Base-by-base conservation (phyloP, 2,797 vertebrate genomes). In the Poecilia velifera region DNA sequence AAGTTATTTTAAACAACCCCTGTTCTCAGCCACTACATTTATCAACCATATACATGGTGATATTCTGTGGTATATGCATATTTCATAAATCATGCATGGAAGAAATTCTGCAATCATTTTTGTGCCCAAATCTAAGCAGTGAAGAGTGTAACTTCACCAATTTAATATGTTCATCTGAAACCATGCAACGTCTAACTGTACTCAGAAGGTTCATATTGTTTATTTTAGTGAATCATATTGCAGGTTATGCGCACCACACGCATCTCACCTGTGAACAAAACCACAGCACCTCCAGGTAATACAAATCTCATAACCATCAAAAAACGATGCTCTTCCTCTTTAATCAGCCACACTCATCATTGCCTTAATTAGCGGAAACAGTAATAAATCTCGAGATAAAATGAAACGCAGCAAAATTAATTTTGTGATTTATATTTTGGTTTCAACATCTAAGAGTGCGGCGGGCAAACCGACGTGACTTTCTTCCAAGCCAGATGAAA, bases 331-430 rank as follows among this genome's bases (percentile, higher is more conserved):
- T 82, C 77, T 88, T 91, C 87, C 91, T 93, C 90, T 93, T 92
- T 94, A 91, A 94, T 95, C 93, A 91, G 83, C 80, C 72, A 79
- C 73, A 80, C 77, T 87, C 78, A 90, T 90, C 83, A 83, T 77
- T 73, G 80, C 85, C 77, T 89, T 90, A 92, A 88, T 93, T 87
- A 89, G 84, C 85, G 84, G 78, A 92, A 91, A 92, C 80, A 76
- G 87, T 79, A 89, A 93, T 87, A 92, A 90, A 87, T 86, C 84
- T 57, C 72, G 2, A 70, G 90, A 94, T 94, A 51, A 94, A 93
- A 93, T 80, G 82, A 91, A 87, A 87, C 22, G 72, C 71, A 74
- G 83, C 76, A 62, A 91, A 91, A 92, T 90, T 71, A 91, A 91
- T 85, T 84, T 34, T 70, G 76, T 90, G 89, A 93, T 91, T 91